Base-by-base conservation (phyloP, 2,888 invertebrate species). In the Leptarthrus brevirostris region DNA sequence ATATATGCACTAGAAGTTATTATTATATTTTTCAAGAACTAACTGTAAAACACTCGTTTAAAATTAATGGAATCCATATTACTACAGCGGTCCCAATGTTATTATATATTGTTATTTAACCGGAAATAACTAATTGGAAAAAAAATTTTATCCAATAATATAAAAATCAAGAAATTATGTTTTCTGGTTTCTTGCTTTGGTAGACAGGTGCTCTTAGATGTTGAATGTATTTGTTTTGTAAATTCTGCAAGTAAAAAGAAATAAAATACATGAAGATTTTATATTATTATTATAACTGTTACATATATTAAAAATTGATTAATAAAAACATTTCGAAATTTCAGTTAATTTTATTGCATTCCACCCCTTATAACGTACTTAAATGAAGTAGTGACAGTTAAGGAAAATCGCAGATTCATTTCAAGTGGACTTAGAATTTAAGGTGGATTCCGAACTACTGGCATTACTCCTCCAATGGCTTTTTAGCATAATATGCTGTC, bases 181-280 rank as follows among this genome's bases (percentile, higher is more conserved):
- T 20, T 61, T 61, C 22, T 40, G n/a, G 18, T 26, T 30, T 14
- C 26, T 30, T 30, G 47, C 1, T 47, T 47, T 16, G 47, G 54
- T 20, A 54, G n/a, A n/a, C n/a, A n/a, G n/a, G n/a, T n/a, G n/a
- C n/a, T 54, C 70, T 71, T 54, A 71, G 70, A 71, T 24, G 53
- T 71, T 54, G 70, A 54, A 71, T 71, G 34, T 71, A 54, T 54
- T 14, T 16, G 34, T 54, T 14, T 54, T n/a, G 53, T 20, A 71
- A 24, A 24, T 22, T 71, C 70, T 71, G 70, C 5, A 69, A 69
- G 34, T 16, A 34, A n/a, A 52, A 49, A 49, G 24, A 69, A 30
- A 30, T 30, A 30, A 6, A n/a, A n/a, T n/a, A n/a, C n/a, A n/a
- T n/a, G n/a, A n/a, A n/a, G n/a, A 0, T 30, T 30, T 30, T 30